Conservation (phyloP, 1,140 invertebrate genomes). For the Lepidurus apus region DNA sequence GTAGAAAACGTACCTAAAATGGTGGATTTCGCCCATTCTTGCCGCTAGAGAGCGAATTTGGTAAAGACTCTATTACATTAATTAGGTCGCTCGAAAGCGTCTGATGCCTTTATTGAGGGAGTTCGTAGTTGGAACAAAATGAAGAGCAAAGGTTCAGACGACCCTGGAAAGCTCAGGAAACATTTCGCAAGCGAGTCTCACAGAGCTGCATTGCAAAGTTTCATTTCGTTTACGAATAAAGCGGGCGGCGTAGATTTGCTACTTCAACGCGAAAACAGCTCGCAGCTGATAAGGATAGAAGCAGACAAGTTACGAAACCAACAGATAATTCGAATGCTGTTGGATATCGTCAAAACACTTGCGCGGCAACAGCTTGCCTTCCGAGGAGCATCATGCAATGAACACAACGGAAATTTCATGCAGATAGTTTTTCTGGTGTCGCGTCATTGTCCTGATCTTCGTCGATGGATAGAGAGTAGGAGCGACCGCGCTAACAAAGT, state of each 20-base stretch:
- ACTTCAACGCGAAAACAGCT: conserved; percentile 10
- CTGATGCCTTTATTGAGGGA: conserved; percentile 2
- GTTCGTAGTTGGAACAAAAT: conserved; percentile 15
- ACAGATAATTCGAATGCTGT: conserved; percentile 25
- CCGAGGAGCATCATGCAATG: neutral
- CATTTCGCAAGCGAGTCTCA: neutral
- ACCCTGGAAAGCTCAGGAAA: conserved; percentile 16
- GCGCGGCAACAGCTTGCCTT: neutral
- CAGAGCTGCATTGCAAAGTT: conserved; percentile 4
- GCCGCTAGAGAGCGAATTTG: no score
- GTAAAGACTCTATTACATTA: no score
- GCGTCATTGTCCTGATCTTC: neutral
- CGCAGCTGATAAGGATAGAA: neutral
- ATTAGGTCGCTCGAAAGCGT: conserved; percentile 6
- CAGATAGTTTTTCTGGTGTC: conserved; percentile 8
- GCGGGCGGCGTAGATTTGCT: neutral
- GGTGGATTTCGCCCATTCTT: no score
- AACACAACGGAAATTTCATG: neutral
- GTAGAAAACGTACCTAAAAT: no score
- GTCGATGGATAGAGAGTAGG: neutral
- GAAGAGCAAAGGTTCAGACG: conserved; percentile 19
- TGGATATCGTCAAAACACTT: conserved; percentile 26
- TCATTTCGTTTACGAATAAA: conserved; percentile 10
- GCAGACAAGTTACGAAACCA: neutral
- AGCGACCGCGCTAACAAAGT: neutral